Conservation (phyloP, 2,797 vertebrate species). For the Notoglanidium macrostoma region DNA sequence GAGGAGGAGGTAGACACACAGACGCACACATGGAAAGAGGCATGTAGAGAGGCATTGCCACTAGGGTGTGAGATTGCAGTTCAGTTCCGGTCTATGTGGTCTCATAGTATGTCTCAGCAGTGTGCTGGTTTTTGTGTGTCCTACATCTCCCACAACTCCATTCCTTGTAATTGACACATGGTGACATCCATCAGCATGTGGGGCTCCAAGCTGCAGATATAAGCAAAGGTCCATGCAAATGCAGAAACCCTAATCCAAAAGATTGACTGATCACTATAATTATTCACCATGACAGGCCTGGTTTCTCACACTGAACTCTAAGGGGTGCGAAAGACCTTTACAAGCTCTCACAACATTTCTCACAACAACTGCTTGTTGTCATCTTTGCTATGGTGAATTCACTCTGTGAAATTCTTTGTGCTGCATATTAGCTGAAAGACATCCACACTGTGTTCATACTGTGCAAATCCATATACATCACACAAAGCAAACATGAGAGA, state of each 20-base stretch:
- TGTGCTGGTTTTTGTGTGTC: conserved; percentile 47
- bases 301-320: not conserved
- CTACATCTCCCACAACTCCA: not conserved
- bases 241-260: conserved; percentile 8
- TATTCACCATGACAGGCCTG: conserved; percentile 13
- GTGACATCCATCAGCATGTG: not conserved
- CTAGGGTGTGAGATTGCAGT: conserved; percentile 44
- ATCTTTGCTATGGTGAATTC: conserved; percentile 5
- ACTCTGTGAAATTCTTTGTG: conserved; percentile 14
- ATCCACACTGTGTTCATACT: conserved; percentile 3
- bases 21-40: not conserved
- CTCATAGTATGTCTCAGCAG: conserved; percentile 46
- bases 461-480: not conserved
- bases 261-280: conserved; percentile 4
- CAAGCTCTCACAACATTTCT: conserved; percentile 30
- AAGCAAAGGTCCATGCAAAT: not conserved
- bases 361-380: conserved; percentile 33
- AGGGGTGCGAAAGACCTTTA: conserved; percentile 12
- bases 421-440: not conserved
- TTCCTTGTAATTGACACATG: conserved; percentile 5
- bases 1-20: conserved; percentile 6
- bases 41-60: conserved; percentile 13
- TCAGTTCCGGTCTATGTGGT: conserved; percentile 22
- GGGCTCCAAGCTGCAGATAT: not conserved
- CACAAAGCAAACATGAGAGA: conserved; percentile 15